Evolutionary conservation across 2,888 invertebrate genomes (phyloP), one percentile per base, ranked within the genome.

Genomic region (Drosophila pseudotakahashii): DNA sequence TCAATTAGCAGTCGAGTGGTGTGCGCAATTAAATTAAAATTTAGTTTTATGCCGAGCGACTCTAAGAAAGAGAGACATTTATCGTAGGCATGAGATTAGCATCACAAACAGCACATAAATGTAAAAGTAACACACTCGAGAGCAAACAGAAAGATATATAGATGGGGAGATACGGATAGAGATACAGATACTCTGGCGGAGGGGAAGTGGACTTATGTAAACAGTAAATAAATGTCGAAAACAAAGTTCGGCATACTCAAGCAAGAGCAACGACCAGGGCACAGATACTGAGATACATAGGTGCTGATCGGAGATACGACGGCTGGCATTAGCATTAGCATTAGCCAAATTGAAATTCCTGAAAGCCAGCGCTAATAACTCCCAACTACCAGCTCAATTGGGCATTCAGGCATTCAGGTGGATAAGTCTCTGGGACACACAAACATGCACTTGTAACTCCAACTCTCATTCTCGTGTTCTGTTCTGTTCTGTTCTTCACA

Each of bases 81-180:
- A 87, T 88, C 85, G 82, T 88, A 82, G 87, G 88, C 82, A 77
- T 87, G 79, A 88, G 82, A 83, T 83, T 83, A 83, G 82, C 88
- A 83, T 83, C 82, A 85, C 82, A 83, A 85, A 88, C 82, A 83
- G 88, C 79, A 83, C 82, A 88, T 83, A 88, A 83, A 81, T 80
- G 79, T 83, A 79, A 88, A 81, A 81, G 78, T 83, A 82, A 82
- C 79, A 86, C 71, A 75, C 75, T 52, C 52, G 52, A 48, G 61
- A 53, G 67, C 44, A 64, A 64, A 64, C 64, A 64, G 50, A 64
- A 37, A 44, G 36, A 66, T 34, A 70, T 64, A 71, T 45, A 77
- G 42, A 59, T 66, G 62, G 42, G 62, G 42, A 57, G 60, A 58
- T 41, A 52, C 60, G 50, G 64, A 63, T 59, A 55, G 69, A 30